A percentile compares a stretch with the other conserved stretches of the same genome.
phyloP scores from a whole-genome alignment of 1,140 invertebrate genomes.

The Colletes gigas region DNA sequence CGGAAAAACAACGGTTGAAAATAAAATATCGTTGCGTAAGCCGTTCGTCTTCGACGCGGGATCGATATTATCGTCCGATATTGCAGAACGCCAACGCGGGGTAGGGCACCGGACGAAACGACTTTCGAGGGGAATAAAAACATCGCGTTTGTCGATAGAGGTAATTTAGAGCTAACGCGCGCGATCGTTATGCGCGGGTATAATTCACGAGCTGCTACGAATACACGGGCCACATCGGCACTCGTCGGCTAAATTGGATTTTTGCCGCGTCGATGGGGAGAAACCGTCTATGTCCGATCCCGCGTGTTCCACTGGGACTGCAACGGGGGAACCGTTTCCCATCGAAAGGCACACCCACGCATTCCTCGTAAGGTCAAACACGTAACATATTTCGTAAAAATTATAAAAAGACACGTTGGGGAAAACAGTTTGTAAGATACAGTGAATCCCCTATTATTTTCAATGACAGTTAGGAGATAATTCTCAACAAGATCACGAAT shows the following conservation, averaged over 20 bases:
- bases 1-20: neutral
- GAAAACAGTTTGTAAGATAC: no score
- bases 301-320: no score
- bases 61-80: conserved; percentile 33
- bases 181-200: conserved; percentile 45
- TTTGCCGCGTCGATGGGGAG: conserved; percentile 19
- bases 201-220: conserved; percentile 46
- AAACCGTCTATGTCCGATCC: neutral
- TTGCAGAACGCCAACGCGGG: conserved; percentile 11
- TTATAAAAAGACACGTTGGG: no score
- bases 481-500: no score
- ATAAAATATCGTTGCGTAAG: conserved; percentile 41
- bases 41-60: conserved; percentile 16
- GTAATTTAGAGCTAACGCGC: conserved; percentile 40
- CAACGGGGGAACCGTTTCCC: no score
- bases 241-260: conserved; percentile 52
- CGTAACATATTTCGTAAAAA: no score
- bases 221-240: conserved; percentile 26
- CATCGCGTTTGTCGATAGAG: conserved; percentile 49
- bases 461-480: no score
- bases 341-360: no score
- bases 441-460: no score
- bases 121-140: conserved; percentile 51
- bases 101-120: conserved; percentile 16
- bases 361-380: no score